phyloP scores from a whole-genome alignment of 2,888 invertebrate species.

The Caenorhabditis sp. region DNA sequence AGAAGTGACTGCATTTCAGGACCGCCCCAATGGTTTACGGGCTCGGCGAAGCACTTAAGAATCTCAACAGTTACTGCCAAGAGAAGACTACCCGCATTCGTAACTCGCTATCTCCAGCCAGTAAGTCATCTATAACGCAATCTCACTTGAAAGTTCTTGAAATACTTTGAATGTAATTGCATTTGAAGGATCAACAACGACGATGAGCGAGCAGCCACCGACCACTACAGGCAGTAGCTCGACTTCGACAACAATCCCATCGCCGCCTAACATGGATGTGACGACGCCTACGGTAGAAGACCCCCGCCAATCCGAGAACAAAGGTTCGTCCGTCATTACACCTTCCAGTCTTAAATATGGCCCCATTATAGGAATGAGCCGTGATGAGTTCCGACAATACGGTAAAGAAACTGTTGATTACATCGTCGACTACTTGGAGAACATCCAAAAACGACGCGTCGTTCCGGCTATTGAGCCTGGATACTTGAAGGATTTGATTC shows the following conservation, averaged over 20 bases:
- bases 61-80: conserved; percentile 80
- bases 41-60: conserved; percentile 77
- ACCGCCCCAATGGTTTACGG: conserved; percentile 72
- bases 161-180: conserved; percentile 23
- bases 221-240: conserved; percentile 35
- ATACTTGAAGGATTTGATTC: conserved; percentile 89
- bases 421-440: conserved; percentile 93
- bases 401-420: conserved; percentile 93
- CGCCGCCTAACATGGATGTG: conserved; percentile 64
- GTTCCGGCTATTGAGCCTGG: conserved; percentile 92
- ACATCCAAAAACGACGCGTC: conserved; percentile 90
- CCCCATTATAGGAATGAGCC: conserved; percentile 75
- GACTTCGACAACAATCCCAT: conserved; percentile 57
- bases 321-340: no score
- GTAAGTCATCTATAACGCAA: conserved; percentile 65
- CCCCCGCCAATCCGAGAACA: conserved; percentile 38
- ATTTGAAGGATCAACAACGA: conserved; percentile 47
- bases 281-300: conserved; percentile 65
- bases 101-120: conserved; percentile 75
- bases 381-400: conserved; percentile 78
- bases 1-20: conserved; percentile 26
- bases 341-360: no score
- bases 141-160: conserved; percentile 18
- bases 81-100: conserved; percentile 75
- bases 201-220: conserved; percentile 45